phyloP scores from a whole-genome alignment of 2,797 vertebrate species.

The Caiman crocodilus region DNA sequence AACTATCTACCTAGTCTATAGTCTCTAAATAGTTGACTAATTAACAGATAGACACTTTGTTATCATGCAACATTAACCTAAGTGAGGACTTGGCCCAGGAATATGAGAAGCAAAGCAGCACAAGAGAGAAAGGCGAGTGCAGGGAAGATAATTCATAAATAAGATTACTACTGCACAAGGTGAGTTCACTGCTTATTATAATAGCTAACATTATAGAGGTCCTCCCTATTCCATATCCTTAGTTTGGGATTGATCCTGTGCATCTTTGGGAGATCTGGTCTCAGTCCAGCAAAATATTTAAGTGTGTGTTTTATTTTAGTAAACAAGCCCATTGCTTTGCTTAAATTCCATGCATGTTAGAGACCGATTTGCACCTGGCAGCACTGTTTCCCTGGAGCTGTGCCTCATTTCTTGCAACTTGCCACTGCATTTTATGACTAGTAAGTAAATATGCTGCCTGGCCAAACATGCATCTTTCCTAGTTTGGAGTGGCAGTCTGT shows the following conservation, averaged over 20 bases:
- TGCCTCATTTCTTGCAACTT: not conserved
- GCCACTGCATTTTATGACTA: not conserved
- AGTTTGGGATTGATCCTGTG: not conserved
- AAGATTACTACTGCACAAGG: not conserved
- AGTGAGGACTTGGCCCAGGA: accelerated
- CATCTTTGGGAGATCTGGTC: not conserved
- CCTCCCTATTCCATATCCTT: not conserved
- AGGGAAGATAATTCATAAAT: conserved; percentile 8
- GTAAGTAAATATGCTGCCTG: not conserved
- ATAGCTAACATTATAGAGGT: not conserved
- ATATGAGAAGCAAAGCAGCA: accelerated
- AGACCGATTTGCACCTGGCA: not conserved
- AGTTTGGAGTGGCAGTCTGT: not conserved
- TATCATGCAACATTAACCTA: not conserved
- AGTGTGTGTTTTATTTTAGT: not conserved
- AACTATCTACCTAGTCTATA: too few species aligned
- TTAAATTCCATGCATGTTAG: not conserved
- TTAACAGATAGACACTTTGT: accelerated
- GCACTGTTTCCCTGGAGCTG: not conserved
- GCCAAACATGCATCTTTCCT: not conserved
- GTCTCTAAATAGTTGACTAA: not conserved
- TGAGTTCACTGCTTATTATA: accelerated
- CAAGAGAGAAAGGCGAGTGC: not conserved
- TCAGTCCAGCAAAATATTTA: not conserved
- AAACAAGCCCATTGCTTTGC: not conserved